Evolutionary conservation across 1,140 invertebrate species (phyloP).

Genomic region (Diabrotica undecimpunctata): DNA sequence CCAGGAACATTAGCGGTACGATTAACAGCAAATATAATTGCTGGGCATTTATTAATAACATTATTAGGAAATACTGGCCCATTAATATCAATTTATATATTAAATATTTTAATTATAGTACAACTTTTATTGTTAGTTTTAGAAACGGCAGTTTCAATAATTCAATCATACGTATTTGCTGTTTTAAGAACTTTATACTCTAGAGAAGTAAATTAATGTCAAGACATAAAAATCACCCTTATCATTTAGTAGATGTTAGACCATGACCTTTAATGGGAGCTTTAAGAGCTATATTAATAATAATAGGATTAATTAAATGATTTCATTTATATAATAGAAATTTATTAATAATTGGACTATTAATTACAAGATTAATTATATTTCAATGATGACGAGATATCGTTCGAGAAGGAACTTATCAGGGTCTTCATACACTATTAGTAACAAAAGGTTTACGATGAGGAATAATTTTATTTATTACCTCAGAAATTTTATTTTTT

Average conservation of each 20-base stretch:
- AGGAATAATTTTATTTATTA: constrained; percentile 64
- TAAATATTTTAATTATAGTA: constrained; percentile 46
- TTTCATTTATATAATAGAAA: constrained; percentile 50
- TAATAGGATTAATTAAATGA: constrained; percentile 51
- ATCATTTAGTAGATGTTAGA: constrained; percentile 55
- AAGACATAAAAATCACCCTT: constrained; percentile 49
- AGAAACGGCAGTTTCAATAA: constrained; percentile 37
- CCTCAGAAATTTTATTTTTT: constrained; percentile 62
- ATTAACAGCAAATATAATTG: constrained; percentile 66
- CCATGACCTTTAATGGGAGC: constrained; percentile 54
- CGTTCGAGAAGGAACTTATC: constrained; percentile 55
- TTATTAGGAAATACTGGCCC: constrained; percentile 49
- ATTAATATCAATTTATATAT: constrained; percentile 37
- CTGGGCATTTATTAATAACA: constrained; percentile 57
- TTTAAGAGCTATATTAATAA: constrained; percentile 47
- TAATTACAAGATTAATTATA: constrained; percentile 51
- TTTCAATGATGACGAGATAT: constrained; percentile 64
- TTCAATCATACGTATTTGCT: constrained; percentile 43
- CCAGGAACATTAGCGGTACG: constrained; percentile 61
- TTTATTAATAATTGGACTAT: constrained; percentile 49
- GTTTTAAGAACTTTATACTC: constrained; percentile 43
- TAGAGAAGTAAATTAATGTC: constrained; percentile 50
- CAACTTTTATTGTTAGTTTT: constrained; percentile 52
- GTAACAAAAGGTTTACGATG: constrained; percentile 52
- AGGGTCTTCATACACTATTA: constrained; percentile 51